Evolutionary conservation across 2,888 invertebrate species (phyloP).

Genomic region (Julus scandinavius): DNA sequence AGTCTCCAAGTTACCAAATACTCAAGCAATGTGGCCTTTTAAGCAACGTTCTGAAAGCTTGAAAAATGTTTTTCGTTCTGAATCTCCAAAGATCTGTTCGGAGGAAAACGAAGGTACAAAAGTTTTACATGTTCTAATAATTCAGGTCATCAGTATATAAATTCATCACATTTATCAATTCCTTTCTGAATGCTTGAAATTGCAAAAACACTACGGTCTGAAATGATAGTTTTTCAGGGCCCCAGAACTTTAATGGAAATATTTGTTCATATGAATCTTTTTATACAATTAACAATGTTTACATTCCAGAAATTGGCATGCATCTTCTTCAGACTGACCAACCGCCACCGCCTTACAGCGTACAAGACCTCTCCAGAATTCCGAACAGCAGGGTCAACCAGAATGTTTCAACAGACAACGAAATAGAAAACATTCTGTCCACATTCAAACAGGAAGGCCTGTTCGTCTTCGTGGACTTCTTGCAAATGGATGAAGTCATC

Average conservation of each 20-base stretch:
- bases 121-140: no score
- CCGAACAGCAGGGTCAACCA: background rate
- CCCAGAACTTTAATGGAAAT: no score
- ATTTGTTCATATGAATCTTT: no score
- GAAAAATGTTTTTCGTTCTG: background rate
- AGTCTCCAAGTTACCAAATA: no score
- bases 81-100: background rate
- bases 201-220: no score
- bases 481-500: conserved; percentile 64
- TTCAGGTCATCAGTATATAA: no score
- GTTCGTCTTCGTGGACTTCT: conserved; percentile 64
- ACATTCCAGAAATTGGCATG: background rate
- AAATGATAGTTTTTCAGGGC: no score
- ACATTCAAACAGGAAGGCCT: conserved; percentile 63
- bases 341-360: background rate
- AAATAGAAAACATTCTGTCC: background rate
- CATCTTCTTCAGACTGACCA: background rate
- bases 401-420: background rate
- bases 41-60: background rate
- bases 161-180: no score
- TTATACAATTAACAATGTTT: background rate
- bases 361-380: background rate
- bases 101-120: background rate
- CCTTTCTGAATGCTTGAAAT: no score
- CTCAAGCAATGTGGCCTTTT: background rate